Conservation (phyloP, 2,113 vertebrate species). For the Rhombomys opimus region DNA sequence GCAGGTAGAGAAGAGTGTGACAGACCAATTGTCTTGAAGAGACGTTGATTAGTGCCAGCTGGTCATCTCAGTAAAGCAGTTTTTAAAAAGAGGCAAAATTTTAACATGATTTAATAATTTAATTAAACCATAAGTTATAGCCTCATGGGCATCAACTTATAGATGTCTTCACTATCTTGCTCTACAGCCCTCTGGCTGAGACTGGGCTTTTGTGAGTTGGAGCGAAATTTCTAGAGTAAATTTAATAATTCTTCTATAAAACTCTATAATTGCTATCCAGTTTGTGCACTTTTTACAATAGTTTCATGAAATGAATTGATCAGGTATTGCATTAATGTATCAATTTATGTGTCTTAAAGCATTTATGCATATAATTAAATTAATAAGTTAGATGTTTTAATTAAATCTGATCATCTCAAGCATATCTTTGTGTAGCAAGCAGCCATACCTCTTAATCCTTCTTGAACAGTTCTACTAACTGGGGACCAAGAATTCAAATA, state of each 20-base stretch:
- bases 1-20: neutral
- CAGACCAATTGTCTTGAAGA: conserved; percentile 53
- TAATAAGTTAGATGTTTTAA: conserved; percentile 37
- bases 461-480: neutral
- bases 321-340: neutral
- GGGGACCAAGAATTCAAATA: neutral
- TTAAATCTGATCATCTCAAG: neutral
- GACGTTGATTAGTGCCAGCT: conserved; percentile 21
- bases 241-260: neutral
- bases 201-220: neutral
- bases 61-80: conserved; percentile 2
- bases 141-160: conserved; percentile 10
- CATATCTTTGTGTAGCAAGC: neutral
- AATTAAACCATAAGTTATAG: conserved; percentile 23
- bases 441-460: neutral
- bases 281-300: conserved; percentile 1
- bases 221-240: conserved; percentile 11
- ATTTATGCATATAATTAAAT: neutral
- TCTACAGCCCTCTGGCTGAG: neutral
- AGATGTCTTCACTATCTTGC: neutral
- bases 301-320: neutral
- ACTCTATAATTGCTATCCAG: neutral
- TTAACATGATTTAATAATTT: conserved; percentile 26
- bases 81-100: neutral
- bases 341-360: neutral